Evolutionary conservation across 1,140 invertebrate genomes (phyloP).

Genomic region (Gryon sp.): DNA sequence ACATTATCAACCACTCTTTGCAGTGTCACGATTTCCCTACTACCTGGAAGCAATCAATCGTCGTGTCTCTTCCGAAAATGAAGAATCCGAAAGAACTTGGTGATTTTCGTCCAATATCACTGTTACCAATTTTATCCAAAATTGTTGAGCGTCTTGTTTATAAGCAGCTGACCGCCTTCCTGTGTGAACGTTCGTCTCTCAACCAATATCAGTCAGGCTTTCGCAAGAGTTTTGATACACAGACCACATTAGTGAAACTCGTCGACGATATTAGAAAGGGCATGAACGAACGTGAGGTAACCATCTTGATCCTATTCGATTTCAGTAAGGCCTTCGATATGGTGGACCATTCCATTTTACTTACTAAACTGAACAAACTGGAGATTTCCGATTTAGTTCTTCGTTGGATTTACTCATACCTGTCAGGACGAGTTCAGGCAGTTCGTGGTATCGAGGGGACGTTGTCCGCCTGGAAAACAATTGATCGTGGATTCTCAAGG

Average conservation of each 20-base stretch:
- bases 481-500: neutral
- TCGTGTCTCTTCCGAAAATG: neutral
- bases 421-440: neutral
- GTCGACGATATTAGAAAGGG: neutral
- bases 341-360: neutral
- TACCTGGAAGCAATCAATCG: slow-evolving; percentile 5
- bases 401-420: neutral
- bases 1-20: neutral
- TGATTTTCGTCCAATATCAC: slow-evolving; percentile 3
- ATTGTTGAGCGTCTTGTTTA: slow-evolving; percentile 1
- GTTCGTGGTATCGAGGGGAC: neutral
- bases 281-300: neutral
- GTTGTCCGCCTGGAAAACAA: neutral
- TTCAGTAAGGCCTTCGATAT: slow-evolving; percentile 10
- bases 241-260: neutral
- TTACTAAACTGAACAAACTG: neutral
- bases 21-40: neutral
- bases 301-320: neutral
- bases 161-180: neutral
- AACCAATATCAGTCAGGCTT: neutral
- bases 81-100: neutral
- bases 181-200: neutral
- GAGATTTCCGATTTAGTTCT: neutral
- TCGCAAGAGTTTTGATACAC: neutral
- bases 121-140: slow-evolving; percentile 3